phyloP scores from a whole-genome alignment of 2,888 invertebrate species.

The Smittia aterrima region DNA sequence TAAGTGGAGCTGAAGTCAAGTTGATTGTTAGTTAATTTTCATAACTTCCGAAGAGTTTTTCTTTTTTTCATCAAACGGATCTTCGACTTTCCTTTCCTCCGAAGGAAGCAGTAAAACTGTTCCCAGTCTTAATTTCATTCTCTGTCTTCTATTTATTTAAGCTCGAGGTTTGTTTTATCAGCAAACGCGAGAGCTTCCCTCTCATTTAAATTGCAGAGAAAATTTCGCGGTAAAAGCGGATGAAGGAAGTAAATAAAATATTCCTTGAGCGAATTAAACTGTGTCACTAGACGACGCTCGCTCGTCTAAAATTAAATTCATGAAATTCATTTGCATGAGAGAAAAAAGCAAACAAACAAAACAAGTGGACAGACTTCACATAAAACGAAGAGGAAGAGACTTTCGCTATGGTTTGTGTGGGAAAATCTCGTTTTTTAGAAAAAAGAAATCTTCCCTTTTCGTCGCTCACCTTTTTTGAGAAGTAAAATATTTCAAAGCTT shows the following conservation, averaged over 20 bases:
- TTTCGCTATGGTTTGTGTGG: conserved; percentile 1
- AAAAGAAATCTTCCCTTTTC: neutral
- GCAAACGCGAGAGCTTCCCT: neutral
- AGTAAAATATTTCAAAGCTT: too few relatives aligned
- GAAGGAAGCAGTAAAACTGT: neutral
- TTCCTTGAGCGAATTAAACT: neutral
- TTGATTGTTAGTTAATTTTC: conserved; percentile 33
- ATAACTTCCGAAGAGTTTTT: neutral
- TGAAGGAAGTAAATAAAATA: neutral
- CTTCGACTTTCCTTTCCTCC: neutral
- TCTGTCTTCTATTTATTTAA: neutral
- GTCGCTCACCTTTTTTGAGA: neutral
- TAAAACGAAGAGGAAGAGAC: neutral
- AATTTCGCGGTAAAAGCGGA: neutral
- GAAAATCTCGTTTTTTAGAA: conserved; percentile 19
- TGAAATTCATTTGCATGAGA: neutral
- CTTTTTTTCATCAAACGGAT: neutral
- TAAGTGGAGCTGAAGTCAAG: neutral
- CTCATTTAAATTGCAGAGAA: neutral
- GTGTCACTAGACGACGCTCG: neutral
- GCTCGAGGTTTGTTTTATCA: neutral
- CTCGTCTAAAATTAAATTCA: neutral
- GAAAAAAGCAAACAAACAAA: neutral
- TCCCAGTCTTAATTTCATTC: neutral
- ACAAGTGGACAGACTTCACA: neutral